Base-by-base conservation (phyloP, 2,113 vertebrate species). In the Eurypyga helias region DNA sequence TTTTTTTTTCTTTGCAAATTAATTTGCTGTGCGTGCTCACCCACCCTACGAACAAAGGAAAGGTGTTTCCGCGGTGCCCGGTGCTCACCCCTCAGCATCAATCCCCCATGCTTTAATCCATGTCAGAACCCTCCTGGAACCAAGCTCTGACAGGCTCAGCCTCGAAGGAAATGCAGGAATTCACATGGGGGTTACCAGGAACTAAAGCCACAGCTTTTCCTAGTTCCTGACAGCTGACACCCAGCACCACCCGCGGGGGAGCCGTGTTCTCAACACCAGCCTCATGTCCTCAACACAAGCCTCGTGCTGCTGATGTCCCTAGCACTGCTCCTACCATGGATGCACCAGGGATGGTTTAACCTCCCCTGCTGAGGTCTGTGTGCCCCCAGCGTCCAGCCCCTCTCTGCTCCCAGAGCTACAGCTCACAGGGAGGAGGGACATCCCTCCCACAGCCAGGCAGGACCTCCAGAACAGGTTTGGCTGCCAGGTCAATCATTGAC, bases 381-480 rank as follows among this genome's bases (percentile, higher is more conserved):
- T 46, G 77, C 38, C 84, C 66, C 71, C 58, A 23, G 2, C 2
- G 0, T 60, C 26, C 0, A 9, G 71, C 92, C 90, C 72, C 80
- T 67, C 75, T 72, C 49, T 65, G 66, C 51, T 91, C 29, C 17
- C 38, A 60, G 61, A 75, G 77, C 45, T 49, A 2, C 0, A 0
- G 49, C 52, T 69, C 41, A 28, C 3, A 0, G 3, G 61, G 75
- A 84, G 82, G 61, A 73, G 73, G 61, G 41, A 60, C 13, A 29
- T 57, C 52, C 36, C 36, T 83, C 66, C 51, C 17, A 2, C 0
- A 2, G 28, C 34, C 6, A 0, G 41, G 67, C 46, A 83, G 72
- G 79, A 90, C 76, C 60, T 90, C 94, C 81, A 85, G 87, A 96
- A 95, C 95, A 89, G 91, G 95, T 95, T 95, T 93, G 94, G 86